Base-by-base conservation (phyloP, 1,140 invertebrate genomes). In the Drosophila watanabei region DNA sequence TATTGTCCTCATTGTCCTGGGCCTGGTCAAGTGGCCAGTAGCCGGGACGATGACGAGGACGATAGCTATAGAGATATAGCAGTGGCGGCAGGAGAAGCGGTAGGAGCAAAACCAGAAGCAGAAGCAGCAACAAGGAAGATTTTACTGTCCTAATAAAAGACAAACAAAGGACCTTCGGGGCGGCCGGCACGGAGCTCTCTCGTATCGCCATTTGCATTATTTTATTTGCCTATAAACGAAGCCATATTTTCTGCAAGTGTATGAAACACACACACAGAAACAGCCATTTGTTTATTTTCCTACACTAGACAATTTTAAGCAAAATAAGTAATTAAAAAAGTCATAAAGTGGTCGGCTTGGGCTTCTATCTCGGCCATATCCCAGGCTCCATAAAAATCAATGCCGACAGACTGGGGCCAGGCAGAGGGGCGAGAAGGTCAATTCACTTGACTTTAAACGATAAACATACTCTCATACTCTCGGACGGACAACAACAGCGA, bases 141-240 rank as follows among this genome's bases (percentile, higher is more conserved):
- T 92, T 92, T 92, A 92, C 84, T 86, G 78, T 84, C 70, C 79
- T 82, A 91, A 92, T 91, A 92, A 92, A 92, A 91, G 79, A 68
- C 87, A 88, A 92, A 92, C 84, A 92, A 92, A 83, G 54, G 84
- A 92, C 83, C 64, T 75, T 73, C 58, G 79, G 78, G 79, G 37
- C 75, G 80, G 58, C 70, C 54, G 49, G 57, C 62, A 30, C 35
- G 59, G 52, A 80, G 76, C 76, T 80, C 89, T 85, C 71, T 82
- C 72, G 87, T 78, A 90, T 87, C 76, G 83, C 82, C 81, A 90
- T 92, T 92, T 91, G 79, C 91, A 92, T 92, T 92, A 92, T 91
- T 92, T 92, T 92, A 92, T 92, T 92, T 87, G 84, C 84, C 80
- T 80, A 92, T 92, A 92, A 92, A 92, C 85, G 80, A 71, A 89